Evolutionary conservation across 2,888 invertebrate species (phyloP).

Genomic region (Glyphotaelius pellucidus): DNA sequence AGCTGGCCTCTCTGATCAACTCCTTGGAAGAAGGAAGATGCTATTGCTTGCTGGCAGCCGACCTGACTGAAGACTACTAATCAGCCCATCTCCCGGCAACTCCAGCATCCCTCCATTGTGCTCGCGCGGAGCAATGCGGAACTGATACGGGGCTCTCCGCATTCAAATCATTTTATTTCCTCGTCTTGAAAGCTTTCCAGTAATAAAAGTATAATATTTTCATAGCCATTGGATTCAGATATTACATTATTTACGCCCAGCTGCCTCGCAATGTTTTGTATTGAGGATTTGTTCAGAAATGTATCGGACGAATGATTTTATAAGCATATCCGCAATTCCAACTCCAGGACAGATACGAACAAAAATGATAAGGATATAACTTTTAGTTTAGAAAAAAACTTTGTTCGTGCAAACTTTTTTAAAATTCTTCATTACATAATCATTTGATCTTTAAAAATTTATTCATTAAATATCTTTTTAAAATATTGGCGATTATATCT

Average conservation of each 20-base stretch:
- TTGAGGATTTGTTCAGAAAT: constrained; percentile 47
- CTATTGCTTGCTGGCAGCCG: not conserved
- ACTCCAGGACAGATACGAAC: not conserved
- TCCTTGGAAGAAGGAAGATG: not conserved
- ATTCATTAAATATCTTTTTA: too few relatives aligned
- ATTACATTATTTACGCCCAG: constrained; percentile 53
- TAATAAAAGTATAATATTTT: constrained; percentile 52
- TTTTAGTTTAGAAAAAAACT: not conserved
- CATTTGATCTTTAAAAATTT: too few relatives aligned
- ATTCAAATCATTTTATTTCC: constrained; percentile 58
- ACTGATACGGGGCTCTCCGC: constrained; percentile 60
- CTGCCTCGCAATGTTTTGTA: constrained; percentile 20
- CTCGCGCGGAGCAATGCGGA: constrained; percentile 45
- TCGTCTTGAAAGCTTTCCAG: constrained; percentile 32
- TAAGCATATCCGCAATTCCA: not conserved
- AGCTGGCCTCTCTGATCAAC: not conserved
- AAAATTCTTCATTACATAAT: too few relatives aligned
- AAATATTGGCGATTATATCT: too few relatives aligned
- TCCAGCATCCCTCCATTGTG: not conserved
- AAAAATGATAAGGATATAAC: not conserved
- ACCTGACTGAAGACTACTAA: constrained; percentile 25
- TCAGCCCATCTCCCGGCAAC: not conserved
- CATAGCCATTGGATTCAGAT: constrained; percentile 48
- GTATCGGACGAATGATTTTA: constrained; percentile 46
- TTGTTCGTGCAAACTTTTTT: too few relatives aligned